Evolutionary conservation across 2,113 vertebrate species (phyloP), one percentile per base, ranked within the genome.

Genomic region (Synodontis membranacea): DNA sequence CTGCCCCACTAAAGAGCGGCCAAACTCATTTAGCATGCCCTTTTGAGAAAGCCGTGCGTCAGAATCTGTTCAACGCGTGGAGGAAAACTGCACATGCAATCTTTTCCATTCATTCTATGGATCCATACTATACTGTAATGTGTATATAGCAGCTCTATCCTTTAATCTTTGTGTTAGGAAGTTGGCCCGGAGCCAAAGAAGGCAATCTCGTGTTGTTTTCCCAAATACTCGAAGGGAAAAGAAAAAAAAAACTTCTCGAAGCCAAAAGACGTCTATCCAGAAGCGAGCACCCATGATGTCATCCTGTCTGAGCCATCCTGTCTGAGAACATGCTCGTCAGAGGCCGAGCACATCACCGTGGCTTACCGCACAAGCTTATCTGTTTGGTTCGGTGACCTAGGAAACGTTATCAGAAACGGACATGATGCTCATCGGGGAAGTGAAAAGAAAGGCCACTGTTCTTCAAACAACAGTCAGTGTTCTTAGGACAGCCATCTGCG

Each of bases 331-430:
- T 5, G 62, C 17, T 54, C 48, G 14, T 37, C 52, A 56, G 68
- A 87, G 56, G 46, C 76, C 21, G 80, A 82, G 83, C 78, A 42
- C 82, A 84, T 89, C 68, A 46, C 28, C 79, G 82, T 60, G 42
- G 48, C 39, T 82, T 84, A 58, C 70, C 46, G 74, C 72, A 75
- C 42, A 21, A 48, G 46, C 79, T 70, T 86, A 80, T 89, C 86
- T 89, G 70, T 78, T 87, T 80, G 50, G 44, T 80, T 82, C 68
- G 28, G 74, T 80, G 80, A 64, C 72, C 70, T 83, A 70, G 84
- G 79, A 86, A 84, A 89, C 60, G 75, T 82, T 83, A 87, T 87
- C 86, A 58, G 81, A 82, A 86, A 52, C 56, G 25, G 86, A 86
- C 56, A 54, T 72, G 54, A 81, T 68, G 60, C 78, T 85, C 72